These are phyloP conservation scores for Aptenodytes patagonicus DNA, from an alignment of 2,113 vertebrate species.

Conservation along the genomic window DNA sequence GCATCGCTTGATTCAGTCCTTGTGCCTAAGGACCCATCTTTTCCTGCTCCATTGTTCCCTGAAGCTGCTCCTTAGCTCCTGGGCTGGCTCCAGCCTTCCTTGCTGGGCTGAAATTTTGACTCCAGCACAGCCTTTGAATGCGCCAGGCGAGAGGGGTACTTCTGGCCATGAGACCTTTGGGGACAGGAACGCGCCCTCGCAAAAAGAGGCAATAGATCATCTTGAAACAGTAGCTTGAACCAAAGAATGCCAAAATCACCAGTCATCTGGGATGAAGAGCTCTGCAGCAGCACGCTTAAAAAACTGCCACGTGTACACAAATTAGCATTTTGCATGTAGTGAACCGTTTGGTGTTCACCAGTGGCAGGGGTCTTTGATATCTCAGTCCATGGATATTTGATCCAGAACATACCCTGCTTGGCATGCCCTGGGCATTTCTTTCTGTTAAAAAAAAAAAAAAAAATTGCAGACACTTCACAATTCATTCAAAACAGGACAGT, in stretches of 20 bases:
- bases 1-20: fast-evolving
- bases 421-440: not conserved
- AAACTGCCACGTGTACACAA: not conserved
- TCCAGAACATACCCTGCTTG: not conserved
- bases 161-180: not conserved
- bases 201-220: not conserved
- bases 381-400: not conserved
- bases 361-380: not conserved
- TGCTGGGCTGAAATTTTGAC: not conserved
- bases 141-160: fast-evolving
- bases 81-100: not conserved
- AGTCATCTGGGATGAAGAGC: not conserved
- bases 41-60: not conserved
- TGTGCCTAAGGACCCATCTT: not conserved
- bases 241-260: not conserved
- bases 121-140: not conserved
- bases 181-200: fast-evolving
- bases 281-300: not conserved
- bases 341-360: not conserved
- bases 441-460: not conserved
- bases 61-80: not conserved
- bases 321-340: not conserved
- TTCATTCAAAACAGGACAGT: not conserved
- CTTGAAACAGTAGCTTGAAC: not conserved
- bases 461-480: not conserved